A percentile compares a stretch with the other conserved stretches of the same genome.
These are phyloP conservation scores for Anolis apletophallus DNA, from an alignment of 2,797 vertebrate genomes.

Conservation along the genomic window DNA sequence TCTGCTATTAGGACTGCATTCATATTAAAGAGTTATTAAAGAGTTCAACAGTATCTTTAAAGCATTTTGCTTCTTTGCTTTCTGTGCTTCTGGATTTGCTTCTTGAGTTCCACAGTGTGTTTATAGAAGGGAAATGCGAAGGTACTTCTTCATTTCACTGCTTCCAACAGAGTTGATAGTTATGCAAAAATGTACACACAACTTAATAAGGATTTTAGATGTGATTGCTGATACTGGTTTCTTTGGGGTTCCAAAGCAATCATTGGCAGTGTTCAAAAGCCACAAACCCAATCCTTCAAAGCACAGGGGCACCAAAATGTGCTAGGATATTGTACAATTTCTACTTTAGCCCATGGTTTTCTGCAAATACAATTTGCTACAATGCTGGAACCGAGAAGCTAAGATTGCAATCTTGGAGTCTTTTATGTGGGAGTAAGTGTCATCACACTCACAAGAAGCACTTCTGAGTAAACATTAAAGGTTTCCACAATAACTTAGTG, in stretches of 20 bases:
- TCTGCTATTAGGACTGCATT: background rate
- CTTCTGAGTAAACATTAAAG: background rate
- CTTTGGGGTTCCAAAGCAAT: background rate
- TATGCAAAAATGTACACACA: background rate
- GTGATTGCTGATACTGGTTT: background rate
- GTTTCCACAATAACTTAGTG: background rate
- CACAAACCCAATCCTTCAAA: background rate
- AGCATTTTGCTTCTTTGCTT: background rate
- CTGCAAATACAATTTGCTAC: background rate
- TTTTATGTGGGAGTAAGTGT: background rate
- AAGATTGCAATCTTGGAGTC: background rate
- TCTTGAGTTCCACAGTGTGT: conserved; percentile 6
- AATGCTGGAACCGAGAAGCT: background rate
- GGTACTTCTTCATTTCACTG: conserved; percentile 18
- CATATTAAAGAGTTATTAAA: conserved; percentile 19
- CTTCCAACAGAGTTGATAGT: conserved; percentile 19
- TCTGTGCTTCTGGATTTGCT: conserved; percentile 20
- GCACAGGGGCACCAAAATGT: too few species aligned
- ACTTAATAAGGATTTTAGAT: conserved; percentile 3
- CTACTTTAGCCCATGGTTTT: background rate
- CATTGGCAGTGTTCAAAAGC: background rate
- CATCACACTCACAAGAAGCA: background rate
- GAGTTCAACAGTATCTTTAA: background rate
- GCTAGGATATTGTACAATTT: background rate
- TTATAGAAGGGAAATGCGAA: background rate